Percentiles rank a stretch among this genome's conserved stretches.
Conservation (phyloP, 2,113 vertebrate species). For the Siphamia tubifer region DNA sequence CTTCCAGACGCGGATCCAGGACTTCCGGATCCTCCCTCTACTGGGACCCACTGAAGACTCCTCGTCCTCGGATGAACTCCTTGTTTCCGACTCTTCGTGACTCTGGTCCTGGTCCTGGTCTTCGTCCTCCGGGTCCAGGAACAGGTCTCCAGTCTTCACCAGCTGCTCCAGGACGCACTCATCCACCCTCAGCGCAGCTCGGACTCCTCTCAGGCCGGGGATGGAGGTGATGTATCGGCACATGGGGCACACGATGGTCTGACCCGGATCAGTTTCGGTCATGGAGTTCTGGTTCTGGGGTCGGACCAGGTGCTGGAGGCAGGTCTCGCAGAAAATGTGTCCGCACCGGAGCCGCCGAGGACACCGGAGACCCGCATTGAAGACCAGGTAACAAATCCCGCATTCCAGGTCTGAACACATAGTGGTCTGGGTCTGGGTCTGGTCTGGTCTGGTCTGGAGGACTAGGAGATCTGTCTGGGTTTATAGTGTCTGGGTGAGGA, state of each 20-base stretch:
- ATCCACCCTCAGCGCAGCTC: constrained; percentile 60
- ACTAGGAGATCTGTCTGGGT: not conserved
- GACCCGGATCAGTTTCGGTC: not conserved
- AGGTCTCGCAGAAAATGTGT: constrained; percentile 79
- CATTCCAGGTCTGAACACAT: constrained; percentile 77
- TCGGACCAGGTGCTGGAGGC: constrained; percentile 56
- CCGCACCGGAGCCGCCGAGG: constrained; percentile 72
- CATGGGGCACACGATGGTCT: constrained; percentile 66
- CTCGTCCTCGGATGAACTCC: constrained; percentile 9
- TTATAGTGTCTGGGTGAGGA: no score
- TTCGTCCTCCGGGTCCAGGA: constrained; percentile 10
- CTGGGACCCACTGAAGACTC: not conserved
- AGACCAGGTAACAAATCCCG: constrained; percentile 74
- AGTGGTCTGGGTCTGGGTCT: accelerated
- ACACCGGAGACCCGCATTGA: constrained; percentile 66
- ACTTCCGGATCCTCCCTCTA: constrained; percentile 46
- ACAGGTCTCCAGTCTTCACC: constrained; percentile 14
- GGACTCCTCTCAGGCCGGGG: constrained; percentile 4
- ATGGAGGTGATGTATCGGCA: constrained; percentile 67
- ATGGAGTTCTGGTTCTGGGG: not conserved
- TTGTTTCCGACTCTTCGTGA: not conserved
- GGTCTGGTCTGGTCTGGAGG: no score
- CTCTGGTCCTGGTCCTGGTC: not conserved
- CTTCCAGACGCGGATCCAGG: constrained; percentile 45
- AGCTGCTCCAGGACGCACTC: constrained; percentile 59